Evolutionary conservation across 64 coral and sea anemone species (phyloP).

Genomic region (Pocillopora damicornis): DNA sequence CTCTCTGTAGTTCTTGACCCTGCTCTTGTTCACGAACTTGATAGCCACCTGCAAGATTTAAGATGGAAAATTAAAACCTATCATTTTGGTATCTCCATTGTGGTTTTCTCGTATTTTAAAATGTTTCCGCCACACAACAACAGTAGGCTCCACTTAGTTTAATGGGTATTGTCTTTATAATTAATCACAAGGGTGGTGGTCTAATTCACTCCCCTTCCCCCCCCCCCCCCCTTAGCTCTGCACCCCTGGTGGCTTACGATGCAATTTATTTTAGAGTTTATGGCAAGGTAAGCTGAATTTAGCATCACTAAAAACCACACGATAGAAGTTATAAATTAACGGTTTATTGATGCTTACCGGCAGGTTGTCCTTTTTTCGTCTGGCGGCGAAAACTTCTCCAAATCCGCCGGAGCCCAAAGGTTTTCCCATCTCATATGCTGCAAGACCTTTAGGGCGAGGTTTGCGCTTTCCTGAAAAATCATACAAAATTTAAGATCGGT

Average conservation of each 20-base stretch:
- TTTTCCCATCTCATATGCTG: slow-evolving; percentile 22
- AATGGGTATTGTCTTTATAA: too few relatives aligned
- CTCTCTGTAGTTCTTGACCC: slow-evolving; percentile 2
- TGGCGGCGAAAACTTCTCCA: slow-evolving; percentile 27
- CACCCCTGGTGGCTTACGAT: too few relatives aligned
- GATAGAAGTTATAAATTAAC: too few relatives aligned
- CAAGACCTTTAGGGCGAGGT: neutral
- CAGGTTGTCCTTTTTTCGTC: slow-evolving; percentile 12
- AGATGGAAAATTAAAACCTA: neutral
- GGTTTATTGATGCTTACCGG: slow-evolving; percentile 13
- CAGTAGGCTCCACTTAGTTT: too few relatives aligned
- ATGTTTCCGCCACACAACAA: neutral
- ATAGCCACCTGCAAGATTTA: slow-evolving; percentile 14
- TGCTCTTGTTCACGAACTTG: slow-evolving; percentile 30
- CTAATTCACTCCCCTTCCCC: too few relatives aligned
- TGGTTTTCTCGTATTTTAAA: neutral
- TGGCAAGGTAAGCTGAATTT: neutral
- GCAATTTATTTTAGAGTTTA: neutral
- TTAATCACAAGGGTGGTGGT: too few relatives aligned
- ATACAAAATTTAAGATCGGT: neutral
- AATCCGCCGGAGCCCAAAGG: slow-evolving; percentile 24
- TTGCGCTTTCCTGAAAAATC: slow-evolving; percentile 32
- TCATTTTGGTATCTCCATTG: neutral
- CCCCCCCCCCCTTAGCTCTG: too few relatives aligned
- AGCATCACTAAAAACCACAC: too few relatives aligned